Conservation (phyloP, 2,888 invertebrate genomes). For the Caenorhabditis drosophilae region DNA sequence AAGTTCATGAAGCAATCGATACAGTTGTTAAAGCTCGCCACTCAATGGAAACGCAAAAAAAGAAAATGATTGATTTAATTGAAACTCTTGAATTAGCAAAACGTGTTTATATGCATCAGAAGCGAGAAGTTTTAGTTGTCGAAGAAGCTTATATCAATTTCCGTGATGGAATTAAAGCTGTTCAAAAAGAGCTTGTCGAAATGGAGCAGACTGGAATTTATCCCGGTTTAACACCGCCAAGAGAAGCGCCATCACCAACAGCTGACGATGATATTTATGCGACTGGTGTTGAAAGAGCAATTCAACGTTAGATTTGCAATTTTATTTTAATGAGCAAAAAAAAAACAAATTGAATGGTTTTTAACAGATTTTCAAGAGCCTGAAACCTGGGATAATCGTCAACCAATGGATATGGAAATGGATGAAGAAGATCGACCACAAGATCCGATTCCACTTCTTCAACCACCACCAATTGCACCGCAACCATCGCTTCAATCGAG, state of each 20-base stretch:
- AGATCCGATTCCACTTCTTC: background rate
- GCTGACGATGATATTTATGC: conserved; percentile 50
- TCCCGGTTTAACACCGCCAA: conserved; percentile 56
- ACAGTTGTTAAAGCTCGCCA: conserved; percentile 37
- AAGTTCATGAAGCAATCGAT: conserved; percentile 49
- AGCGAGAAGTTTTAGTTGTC: conserved; percentile 92
- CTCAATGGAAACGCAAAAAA: conserved; percentile 44
- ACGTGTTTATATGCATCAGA: conserved; percentile 85
- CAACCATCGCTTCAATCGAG: conserved; percentile 33
- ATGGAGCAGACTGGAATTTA: conserved; percentile 55
- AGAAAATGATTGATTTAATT: conserved; percentile 74
- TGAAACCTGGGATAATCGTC: conserved; percentile 21
- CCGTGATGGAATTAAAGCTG: conserved; percentile 49
- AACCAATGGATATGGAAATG: conserved; percentile 34
- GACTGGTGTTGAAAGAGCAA: conserved; percentile 27
- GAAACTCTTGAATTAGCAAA: conserved; percentile 82
- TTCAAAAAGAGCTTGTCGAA: conserved; percentile 45
- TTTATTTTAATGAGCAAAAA: background rate
- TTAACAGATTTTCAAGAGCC: conserved; percentile 6
- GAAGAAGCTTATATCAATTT: conserved; percentile 75
- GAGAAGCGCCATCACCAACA: conserved; percentile 46
- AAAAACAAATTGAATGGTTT: background rate
- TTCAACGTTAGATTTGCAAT: conserved; percentile 13
- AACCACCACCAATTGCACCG: conserved; percentile 6
- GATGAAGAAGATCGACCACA: conserved; percentile 32